Evolutionary conservation across 2,797 vertebrate genomes (phyloP).

Genomic region (Prunella strophiata): DNA sequence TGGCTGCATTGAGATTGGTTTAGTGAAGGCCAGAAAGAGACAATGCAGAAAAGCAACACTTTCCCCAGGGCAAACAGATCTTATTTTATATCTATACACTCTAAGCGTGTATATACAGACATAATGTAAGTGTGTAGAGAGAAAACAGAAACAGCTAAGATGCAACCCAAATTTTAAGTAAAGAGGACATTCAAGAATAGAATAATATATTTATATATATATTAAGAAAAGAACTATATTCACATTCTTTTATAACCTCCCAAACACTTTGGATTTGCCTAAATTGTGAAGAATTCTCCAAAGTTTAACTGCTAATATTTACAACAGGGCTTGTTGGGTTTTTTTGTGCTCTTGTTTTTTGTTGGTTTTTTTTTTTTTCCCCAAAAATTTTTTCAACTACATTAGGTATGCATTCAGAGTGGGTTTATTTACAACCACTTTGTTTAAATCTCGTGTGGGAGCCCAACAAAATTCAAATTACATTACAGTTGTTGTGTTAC

Average conservation of each 20-base stretch:
- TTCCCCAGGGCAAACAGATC: not conserved
- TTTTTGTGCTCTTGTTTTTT: not conserved
- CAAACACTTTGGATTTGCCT: not conserved
- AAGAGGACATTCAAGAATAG: not conserved
- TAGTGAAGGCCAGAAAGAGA: not conserved
- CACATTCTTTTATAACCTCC: not conserved
- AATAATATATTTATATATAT: not conserved
- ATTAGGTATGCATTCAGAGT: not conserved
- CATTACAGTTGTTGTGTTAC: not conserved
- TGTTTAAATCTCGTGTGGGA: not conserved
- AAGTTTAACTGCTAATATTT: not conserved
- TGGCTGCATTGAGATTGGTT: not conserved
- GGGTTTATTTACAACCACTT: not conserved
- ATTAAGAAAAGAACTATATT: not conserved
- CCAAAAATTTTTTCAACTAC: not conserved
- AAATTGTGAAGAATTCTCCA: not conserved
- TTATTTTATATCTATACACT: not conserved
- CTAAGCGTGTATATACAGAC: not conserved
- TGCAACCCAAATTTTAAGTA: not conserved
- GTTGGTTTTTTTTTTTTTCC: fast-evolving
- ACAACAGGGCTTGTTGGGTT: not conserved
- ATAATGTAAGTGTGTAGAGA: not conserved
- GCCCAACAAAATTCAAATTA: not conserved
- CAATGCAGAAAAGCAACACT: not conserved
- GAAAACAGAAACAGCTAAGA: not conserved